Percentiles rank a stretch among this genome's conserved stretches.
Evolutionary conservation across 2,888 invertebrate genomes (phyloP).

Genomic region (Steinernema hermaphroditum): DNA sequence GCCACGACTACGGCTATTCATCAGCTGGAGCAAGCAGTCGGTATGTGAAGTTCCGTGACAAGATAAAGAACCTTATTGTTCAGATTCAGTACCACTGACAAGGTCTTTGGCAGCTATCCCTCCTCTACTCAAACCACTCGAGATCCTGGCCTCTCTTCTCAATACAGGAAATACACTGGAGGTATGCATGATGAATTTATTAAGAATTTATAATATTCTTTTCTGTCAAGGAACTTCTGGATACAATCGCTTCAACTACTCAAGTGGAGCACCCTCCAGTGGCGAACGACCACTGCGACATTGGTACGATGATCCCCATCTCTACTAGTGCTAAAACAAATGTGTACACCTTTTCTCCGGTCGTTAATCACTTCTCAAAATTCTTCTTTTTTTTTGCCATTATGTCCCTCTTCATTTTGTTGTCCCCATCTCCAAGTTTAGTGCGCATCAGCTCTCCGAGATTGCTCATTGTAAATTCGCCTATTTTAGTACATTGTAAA

Average conservation of each 20-base stretch:
- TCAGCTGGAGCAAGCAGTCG: slow-evolving; percentile 16
- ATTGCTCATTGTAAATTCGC: slow-evolving; percentile 22
- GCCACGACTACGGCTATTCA: slow-evolving; percentile 15
- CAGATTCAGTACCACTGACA: slow-evolving; percentile 36
- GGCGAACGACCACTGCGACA: slow-evolving; percentile 43
- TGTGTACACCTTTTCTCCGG: slow-evolving; percentile 18
- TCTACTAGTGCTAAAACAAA: slow-evolving; percentile 34
- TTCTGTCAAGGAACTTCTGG: slow-evolving; percentile 33
- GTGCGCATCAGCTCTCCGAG: slow-evolving; percentile 14
- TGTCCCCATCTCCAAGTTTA: not conserved
- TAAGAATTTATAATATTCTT: too few species aligned
- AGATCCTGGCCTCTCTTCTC: slow-evolving; percentile 1
- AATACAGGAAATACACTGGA: slow-evolving; percentile 33
- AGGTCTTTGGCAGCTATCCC: slow-evolving; percentile 37
- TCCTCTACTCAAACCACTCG: slow-evolving; percentile 33
- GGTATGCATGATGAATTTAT: slow-evolving; percentile 11
- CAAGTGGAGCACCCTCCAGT: slow-evolving; percentile 46
- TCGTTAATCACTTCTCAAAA: not conserved
- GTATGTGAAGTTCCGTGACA: not conserved
- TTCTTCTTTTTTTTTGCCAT: not conserved
- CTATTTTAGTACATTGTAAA: not conserved
- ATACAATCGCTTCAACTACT: slow-evolving; percentile 53
- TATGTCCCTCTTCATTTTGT: not conserved
- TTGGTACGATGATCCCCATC: slow-evolving; percentile 54
- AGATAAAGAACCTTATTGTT: not conserved